Conservation (phyloP, 2,888 invertebrate species). For the Teinopalpus imperialis region DNA sequence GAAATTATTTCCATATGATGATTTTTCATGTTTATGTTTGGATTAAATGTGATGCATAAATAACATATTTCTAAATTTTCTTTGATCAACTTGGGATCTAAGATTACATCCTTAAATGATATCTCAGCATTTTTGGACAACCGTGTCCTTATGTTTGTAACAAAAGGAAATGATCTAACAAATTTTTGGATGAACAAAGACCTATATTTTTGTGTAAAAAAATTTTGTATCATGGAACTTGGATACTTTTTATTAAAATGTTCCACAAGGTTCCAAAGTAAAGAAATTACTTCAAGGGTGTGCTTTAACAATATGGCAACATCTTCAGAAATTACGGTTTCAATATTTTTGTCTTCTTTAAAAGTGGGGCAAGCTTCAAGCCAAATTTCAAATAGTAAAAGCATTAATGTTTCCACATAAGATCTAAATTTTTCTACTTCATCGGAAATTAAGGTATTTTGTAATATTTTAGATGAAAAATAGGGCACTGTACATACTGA, state of each 20-base stretch:
- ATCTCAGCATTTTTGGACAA: conserved; percentile 40
- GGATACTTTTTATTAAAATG: conserved; percentile 55
- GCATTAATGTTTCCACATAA: conserved; percentile 86
- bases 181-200: conserved; percentile 80
- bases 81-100: conserved; percentile 58
- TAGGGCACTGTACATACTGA: conserved; percentile 62
- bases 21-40: conserved; percentile 58
- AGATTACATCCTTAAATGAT: conserved; percentile 52
- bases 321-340: conserved; percentile 82
- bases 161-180: conserved; percentile 82
- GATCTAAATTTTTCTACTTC: conserved; percentile 78
- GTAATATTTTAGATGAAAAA: conserved; percentile 64
- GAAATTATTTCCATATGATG: conserved; percentile 55
- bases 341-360: conserved; percentile 58
- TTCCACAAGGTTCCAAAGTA: conserved; percentile 76
- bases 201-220: conserved; percentile 79
- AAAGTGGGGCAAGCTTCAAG: conserved; percentile 86
- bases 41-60: conserved; percentile 73
- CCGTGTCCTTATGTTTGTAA: conserved; percentile 62
- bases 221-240: conserved; percentile 62
- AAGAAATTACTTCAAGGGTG: conserved; percentile 83
- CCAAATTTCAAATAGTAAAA: conserved; percentile 92
- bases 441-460: conserved; percentile 54
- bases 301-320: conserved; percentile 84
- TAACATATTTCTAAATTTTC: conserved; percentile 66